These are phyloP conservation scores for Pogonognathellus flavescens DNA, from an alignment of 1,140 invertebrate species.

Conservation along the genomic window DNA sequence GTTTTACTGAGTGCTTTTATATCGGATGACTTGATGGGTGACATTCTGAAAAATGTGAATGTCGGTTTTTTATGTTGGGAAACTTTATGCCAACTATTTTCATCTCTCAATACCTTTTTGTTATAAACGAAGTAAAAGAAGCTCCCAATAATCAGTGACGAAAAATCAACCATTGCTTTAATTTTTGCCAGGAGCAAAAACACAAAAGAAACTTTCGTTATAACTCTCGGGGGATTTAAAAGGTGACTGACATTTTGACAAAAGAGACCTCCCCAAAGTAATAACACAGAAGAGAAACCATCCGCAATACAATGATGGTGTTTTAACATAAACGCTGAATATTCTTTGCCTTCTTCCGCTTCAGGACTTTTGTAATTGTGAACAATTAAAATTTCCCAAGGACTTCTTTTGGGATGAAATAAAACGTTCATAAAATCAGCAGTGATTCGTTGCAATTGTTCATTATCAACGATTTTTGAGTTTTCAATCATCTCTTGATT, in stretches of 20 bases:
- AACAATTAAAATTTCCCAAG: slow-evolving; percentile 5
- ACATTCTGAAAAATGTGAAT: neutral
- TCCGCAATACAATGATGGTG: neutral
- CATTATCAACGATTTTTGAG: neutral
- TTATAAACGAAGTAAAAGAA: neutral
- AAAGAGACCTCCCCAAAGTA: neutral
- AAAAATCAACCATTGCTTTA: neutral
- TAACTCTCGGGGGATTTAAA: neutral
- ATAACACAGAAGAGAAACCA: neutral
- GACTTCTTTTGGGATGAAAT: neutral
- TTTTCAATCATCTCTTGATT: neutral
- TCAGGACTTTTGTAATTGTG: neutral
- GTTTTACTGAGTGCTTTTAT: neutral
- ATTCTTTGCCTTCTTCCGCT: neutral
- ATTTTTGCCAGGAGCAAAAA: neutral
- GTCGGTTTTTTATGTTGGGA: neutral
- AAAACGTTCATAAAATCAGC: neutral
- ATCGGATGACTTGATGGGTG: no score
- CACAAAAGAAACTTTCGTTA: neutral
- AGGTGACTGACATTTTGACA: neutral
- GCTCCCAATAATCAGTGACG: no score
- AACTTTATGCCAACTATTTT: neutral
- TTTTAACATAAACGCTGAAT: neutral
- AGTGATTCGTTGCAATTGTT: neutral
- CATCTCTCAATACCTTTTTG: neutral